A percentile compares a stretch with the other conserved stretches of the same genome.
These are phyloP conservation scores for Procambarus clarkii DNA, from an alignment of 1,140 invertebrate genomes.

Conservation along the genomic window DNA sequence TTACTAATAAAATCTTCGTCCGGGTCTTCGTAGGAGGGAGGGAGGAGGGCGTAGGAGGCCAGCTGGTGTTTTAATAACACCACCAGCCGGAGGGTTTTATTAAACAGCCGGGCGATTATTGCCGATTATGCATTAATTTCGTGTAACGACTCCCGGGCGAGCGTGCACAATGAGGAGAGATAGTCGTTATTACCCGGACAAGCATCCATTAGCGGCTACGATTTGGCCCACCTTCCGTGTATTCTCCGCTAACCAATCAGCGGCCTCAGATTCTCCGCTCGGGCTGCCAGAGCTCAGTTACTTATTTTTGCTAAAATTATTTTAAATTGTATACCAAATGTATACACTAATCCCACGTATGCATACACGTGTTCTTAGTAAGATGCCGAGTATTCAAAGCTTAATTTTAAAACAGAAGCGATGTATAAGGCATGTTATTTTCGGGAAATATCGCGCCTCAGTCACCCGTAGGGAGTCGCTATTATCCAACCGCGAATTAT, in stretches of 20 bases:
- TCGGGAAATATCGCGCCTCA: conserved; percentile 32
- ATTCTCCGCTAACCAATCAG: conserved; percentile 61
- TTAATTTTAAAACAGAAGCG: too few species aligned
- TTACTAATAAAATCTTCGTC: too few species aligned
- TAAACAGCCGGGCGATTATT: conserved; percentile 3
- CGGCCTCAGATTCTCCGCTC: conserved; percentile 3
- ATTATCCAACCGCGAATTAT: conserved; percentile 71
- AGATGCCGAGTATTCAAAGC: too few species aligned
- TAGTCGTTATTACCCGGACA: conserved; percentile 58
- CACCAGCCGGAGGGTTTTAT: too few species aligned
- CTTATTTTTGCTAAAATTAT: not conserved
- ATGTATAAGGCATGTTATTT: not conserved
- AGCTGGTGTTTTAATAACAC: too few species aligned
- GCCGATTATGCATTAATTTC: conserved; percentile 44
- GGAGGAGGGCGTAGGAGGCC: too few species aligned
- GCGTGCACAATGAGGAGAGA: conserved; percentile 43
- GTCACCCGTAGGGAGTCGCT: conserved; percentile 46
- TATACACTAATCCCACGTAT: too few species aligned
- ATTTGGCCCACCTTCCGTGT: conserved; percentile 67
- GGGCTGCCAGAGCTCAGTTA: not conserved
- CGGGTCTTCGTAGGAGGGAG: too few species aligned
- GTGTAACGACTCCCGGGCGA: not conserved
- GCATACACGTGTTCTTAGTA: too few species aligned
- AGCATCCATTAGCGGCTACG: conserved; percentile 62
- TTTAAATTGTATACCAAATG: not conserved